These are phyloP conservation scores for Medauroidea extradentata DNA, from an alignment of 1,140 invertebrate genomes.

Conservation along the genomic window DNA sequence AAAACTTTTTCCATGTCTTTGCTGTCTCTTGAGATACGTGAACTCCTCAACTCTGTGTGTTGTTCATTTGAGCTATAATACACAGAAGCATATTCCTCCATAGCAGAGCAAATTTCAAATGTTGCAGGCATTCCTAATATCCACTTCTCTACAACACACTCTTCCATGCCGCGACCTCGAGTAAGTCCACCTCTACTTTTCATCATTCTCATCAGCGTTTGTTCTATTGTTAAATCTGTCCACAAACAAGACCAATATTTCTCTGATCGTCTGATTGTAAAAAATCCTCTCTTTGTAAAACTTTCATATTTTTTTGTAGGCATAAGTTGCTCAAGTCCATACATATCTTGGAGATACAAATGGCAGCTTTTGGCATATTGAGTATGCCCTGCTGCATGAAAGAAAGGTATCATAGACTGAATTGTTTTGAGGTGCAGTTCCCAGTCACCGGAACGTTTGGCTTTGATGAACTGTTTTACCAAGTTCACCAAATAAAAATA, in stretches of 20 bases:
- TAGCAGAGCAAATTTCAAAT: no score
- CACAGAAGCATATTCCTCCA: no score
- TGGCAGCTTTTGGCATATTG: slow-evolving; percentile 33
- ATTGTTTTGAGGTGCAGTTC: slow-evolving; percentile 34
- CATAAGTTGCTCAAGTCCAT: no score
- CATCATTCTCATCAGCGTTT: slow-evolving; percentile 7
- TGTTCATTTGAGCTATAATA: no score
- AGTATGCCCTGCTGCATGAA: slow-evolving; percentile 42
- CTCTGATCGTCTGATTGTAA: slow-evolving; percentile 2
- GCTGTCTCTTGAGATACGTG: no score
- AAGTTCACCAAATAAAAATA: slow-evolving; percentile 42
- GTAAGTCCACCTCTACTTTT: slow-evolving; percentile 4
- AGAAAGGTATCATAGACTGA: slow-evolving; percentile 39
- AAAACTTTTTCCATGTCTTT: no score
- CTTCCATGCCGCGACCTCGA: neutral
- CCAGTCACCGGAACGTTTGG: slow-evolving; percentile 37
- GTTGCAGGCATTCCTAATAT: neutral
- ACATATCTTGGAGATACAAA: slow-evolving; percentile 31
- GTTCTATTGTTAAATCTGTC: slow-evolving; percentile 9
- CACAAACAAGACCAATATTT: neutral
- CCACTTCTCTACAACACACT: neutral
- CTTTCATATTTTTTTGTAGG: no score
- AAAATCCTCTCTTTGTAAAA: neutral
- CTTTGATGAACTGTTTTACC: slow-evolving; percentile 38
- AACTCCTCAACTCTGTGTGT: no score